phyloP scores from a whole-genome alignment of 2,113 vertebrate genomes.

The Microtus richardsoni region DNA sequence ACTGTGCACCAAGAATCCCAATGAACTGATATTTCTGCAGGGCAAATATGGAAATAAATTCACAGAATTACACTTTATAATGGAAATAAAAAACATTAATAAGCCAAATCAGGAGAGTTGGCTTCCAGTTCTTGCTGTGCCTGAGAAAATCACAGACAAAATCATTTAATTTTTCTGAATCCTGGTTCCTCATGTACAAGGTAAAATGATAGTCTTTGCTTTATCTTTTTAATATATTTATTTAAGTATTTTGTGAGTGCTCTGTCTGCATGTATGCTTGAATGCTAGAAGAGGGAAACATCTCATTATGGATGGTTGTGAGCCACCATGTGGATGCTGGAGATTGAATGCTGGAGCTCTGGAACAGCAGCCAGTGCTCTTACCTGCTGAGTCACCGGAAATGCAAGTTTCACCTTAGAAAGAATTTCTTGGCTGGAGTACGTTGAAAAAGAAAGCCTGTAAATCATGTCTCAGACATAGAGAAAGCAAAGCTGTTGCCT shows the following conservation, averaged over 20 bases:
- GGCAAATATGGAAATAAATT: conserved; percentile 54
- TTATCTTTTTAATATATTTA: not conserved
- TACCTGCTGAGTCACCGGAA: not conserved
- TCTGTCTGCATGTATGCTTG: not conserved
- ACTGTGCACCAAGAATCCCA: conserved; percentile 43
- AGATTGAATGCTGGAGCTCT: not conserved
- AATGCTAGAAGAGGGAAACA: not conserved
- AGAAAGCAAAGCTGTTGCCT: conserved; percentile 48
- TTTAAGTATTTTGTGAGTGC: not conserved
- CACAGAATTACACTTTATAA: conserved; percentile 14
- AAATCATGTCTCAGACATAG: conserved; percentile 21
- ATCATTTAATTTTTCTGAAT: conserved; percentile 50
- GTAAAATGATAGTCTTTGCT: conserved; percentile 22
- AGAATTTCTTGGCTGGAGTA: conserved; percentile 9
- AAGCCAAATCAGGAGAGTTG: conserved; percentile 22
- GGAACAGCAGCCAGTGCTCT: not conserved
- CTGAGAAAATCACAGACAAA: conserved; percentile 20
- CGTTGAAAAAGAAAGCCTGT: conserved; percentile 41
- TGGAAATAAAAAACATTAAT: conserved; percentile 42
- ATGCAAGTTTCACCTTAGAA: conserved; percentile 24
- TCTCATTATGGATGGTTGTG: not conserved
- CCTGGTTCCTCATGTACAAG: conserved; percentile 12
- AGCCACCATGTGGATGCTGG: not conserved
- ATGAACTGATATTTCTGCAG: conserved; percentile 38
- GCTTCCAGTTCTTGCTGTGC: conserved; percentile 27